phyloP scores from a whole-genome alignment of 2,888 invertebrate genomes.

The Cheilosia scutellata region DNA sequence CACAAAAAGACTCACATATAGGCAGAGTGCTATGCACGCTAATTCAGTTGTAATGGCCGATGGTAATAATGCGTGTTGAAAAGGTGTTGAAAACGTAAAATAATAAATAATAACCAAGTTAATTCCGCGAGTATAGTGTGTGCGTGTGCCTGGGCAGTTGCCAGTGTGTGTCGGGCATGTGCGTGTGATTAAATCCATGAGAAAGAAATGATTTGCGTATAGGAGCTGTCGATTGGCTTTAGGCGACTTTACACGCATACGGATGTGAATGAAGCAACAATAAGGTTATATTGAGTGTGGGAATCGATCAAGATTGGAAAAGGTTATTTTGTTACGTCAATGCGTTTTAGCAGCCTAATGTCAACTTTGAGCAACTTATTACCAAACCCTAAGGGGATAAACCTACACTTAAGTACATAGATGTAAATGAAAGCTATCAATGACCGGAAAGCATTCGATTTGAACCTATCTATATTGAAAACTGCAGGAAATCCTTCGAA shows the following conservation, averaged over 20 bases:
- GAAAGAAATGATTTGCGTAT: conserved; percentile 54
- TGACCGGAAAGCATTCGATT: no score
- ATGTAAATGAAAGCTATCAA: no score
- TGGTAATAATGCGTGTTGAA: conserved; percentile 76
- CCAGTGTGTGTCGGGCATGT: conserved; percentile 4
- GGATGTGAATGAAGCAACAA: not conserved
- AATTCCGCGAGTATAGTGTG: conserved; percentile 37
- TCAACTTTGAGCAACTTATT: no score
- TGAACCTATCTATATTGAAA: no score
- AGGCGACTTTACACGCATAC: conserved; percentile 32
- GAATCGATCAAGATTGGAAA: not conserved
- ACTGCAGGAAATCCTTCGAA: no score
- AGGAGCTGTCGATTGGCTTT: conserved; percentile 36
- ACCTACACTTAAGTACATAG: no score
- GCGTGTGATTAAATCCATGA: conserved; percentile 65
- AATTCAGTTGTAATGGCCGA: conserved; percentile 75
- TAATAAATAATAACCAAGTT: conserved; percentile 74
- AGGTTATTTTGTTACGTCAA: no score
- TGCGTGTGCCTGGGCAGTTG: not conserved
- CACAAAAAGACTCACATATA: conserved; percentile 31
- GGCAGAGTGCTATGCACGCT: conserved; percentile 40
- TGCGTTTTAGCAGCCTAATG: no score
- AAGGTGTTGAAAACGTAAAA: conserved; percentile 73
- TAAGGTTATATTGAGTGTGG: not conserved
- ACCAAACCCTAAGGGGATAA: no score